phyloP scores from a whole-genome alignment of 2,797 vertebrate species.

The Tolypeutes matacus region DNA sequence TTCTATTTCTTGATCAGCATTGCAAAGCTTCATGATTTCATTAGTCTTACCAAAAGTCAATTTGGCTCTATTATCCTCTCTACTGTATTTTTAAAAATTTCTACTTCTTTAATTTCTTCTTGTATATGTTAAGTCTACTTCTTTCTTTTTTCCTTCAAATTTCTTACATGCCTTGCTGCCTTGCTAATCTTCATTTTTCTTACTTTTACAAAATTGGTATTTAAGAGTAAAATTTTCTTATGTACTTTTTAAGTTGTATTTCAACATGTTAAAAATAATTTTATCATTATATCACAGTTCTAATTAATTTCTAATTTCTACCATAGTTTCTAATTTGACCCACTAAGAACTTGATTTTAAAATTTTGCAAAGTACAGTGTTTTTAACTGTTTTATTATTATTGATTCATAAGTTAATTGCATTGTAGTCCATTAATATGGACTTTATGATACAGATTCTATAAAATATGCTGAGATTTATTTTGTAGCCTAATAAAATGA shows the following conservation, averaged over 20 bases:
- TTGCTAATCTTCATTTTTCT: neutral
- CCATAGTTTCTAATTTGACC: neutral
- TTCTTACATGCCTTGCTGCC: neutral
- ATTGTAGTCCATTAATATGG: neutral
- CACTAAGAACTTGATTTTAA: neutral
- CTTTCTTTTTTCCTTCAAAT: neutral
- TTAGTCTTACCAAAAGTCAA: neutral
- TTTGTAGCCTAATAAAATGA: neutral
- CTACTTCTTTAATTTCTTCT: neutral
- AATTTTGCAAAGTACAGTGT: neutral
- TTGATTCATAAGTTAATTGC: neutral
- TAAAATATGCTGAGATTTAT: neutral
- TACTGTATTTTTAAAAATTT: neutral
- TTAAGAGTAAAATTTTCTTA: neutral
- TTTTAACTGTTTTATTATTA: neutral
- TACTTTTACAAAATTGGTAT: neutral
- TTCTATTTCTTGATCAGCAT: neutral
- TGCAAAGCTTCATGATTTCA: neutral
- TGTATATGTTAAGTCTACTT: neutral
- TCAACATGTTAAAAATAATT: neutral
- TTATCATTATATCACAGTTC: neutral
- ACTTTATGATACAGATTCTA: neutral
- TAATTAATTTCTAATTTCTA: neutral
- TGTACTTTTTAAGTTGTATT: neutral
- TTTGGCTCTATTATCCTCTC: neutral